Evolutionary conservation across 2,113 vertebrate species (phyloP), one percentile per base, ranked within the genome.

Genomic region (Apaloderma vittatum): DNA sequence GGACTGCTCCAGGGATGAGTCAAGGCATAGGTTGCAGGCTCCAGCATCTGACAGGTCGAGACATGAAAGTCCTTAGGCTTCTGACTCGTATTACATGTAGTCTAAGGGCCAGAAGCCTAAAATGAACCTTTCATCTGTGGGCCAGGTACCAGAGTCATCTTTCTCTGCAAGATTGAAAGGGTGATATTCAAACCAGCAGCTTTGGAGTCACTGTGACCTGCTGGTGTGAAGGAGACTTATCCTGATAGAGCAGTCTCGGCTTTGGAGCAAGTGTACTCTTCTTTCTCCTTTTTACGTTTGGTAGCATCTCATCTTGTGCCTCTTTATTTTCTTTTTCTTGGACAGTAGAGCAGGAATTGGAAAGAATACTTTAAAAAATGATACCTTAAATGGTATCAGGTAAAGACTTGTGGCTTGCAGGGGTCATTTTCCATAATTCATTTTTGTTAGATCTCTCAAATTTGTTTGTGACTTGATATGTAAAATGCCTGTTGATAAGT

Each of bases 71-170:
- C 82, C 86, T 97, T 95, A 97, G 67, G 76, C 85, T 95, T 85
- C 82, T 96, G 86, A 97, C 94, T 96, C 76, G 12, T 86, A 95
- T 95, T 96, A 93, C 88, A 92, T 94, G 79, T 17, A 95, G 88
- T 96, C 92, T 96, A 90, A 97, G 94, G 95, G 90, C 96, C 88
- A 96, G 92, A 92, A 96, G 90, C 92, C 93, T 95, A 93, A 96
- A 94, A 86, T 88, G 96, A 92, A 95, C 88, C 96, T 97, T 97
- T 96, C 86, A 97, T 97, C 97, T 96, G 45, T 93, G 93, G 94
- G 93, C 95, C 94, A 96, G 94, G 78, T 97, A 97, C 92, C 96
- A 96, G 88, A 92, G 94, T 97, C 94, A 92, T 97, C 94, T 95
- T 97, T 95, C 97, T 93, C 83, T 93, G 90, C 7, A 21, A 90